Evolutionary conservation across 2,113 vertebrate genomes (phyloP), one percentile per base, ranked within the genome.

Genomic region (Sisor rabdophorus): DNA sequence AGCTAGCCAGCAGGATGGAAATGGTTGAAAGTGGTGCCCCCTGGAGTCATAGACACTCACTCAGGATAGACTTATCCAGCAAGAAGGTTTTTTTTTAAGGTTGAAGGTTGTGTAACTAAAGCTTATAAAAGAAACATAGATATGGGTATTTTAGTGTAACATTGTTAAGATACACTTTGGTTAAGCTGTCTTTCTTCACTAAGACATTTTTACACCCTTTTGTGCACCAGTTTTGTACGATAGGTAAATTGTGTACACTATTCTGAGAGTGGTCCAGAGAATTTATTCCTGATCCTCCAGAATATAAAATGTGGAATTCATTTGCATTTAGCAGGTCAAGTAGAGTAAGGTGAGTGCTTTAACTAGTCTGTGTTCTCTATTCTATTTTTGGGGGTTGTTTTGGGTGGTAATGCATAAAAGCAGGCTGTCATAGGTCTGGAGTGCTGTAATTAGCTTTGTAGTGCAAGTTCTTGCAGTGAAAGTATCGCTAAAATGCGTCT

Each of bases 171-270:
- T 48, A 40, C 6, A 69, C 32, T 63, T 48, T 16, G 17, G 10
- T 73, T 72, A 48, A 67, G 15, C 17, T 44, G 32, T 65, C 7
- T 28, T 22, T 50, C 17, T 67, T 77, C 32, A 73, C 63, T 47
- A 7, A 22, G 36, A 36, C 61, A 6, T 63, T n/a, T 13, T n/a
- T 19, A 24, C 36, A 47, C 63, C 63, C 60, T 36, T 36, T 63
- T 36, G 32, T 4, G 11, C 2, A 13, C 40, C 22, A 48, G n/a
- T 67, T 67, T 61, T 67, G n/a, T 47, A 48, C 26, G 64, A 16
- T 26, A 48, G 22, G n/a, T 26, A 15, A 65, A 65, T 17, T 40
- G 6, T 64, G 61, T 40, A 64, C 20, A 2, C 3, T n/a, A 22
- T n/a, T 20, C 20, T 40, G 20, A 12, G 36, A 44, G 32, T 7